phyloP scores from a whole-genome alignment of 2,113 vertebrate species.

The Spilogale gracilis region DNA sequence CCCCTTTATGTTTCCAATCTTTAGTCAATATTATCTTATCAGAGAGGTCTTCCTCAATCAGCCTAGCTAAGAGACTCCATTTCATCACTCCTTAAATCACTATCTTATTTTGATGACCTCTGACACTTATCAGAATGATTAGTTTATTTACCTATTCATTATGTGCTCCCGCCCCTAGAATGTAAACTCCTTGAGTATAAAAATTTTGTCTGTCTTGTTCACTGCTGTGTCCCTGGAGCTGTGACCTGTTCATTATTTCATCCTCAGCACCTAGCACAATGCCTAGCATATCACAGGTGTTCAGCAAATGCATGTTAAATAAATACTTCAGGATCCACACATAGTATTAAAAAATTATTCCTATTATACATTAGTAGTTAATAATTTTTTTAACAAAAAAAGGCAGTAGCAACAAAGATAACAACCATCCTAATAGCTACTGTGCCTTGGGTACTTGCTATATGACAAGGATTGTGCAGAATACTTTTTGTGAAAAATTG shows the following conservation, averaged over 20 bases:
- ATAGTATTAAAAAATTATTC: background rate
- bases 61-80: background rate
- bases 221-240: background rate
- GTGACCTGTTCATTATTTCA: background rate
- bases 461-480: background rate
- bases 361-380: background rate
- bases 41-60: background rate
- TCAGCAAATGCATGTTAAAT: conserved; percentile 27
- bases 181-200: background rate
- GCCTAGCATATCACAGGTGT: background rate
- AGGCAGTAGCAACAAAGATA: background rate
- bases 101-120: background rate
- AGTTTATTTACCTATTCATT: background rate
- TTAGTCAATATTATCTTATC: background rate
- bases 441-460: background rate
- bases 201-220: background rate
- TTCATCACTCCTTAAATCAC: background rate
- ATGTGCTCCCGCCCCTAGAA: background rate
- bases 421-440: background rate
- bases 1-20: background rate
- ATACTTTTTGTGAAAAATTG: background rate
- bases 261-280: background rate
- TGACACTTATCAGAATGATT: background rate
- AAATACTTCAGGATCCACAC: background rate
- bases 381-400: background rate